These are phyloP conservation scores for Steatocranus sp. DNA, from an alignment of 2,797 vertebrate species.

Conservation along the genomic window DNA sequence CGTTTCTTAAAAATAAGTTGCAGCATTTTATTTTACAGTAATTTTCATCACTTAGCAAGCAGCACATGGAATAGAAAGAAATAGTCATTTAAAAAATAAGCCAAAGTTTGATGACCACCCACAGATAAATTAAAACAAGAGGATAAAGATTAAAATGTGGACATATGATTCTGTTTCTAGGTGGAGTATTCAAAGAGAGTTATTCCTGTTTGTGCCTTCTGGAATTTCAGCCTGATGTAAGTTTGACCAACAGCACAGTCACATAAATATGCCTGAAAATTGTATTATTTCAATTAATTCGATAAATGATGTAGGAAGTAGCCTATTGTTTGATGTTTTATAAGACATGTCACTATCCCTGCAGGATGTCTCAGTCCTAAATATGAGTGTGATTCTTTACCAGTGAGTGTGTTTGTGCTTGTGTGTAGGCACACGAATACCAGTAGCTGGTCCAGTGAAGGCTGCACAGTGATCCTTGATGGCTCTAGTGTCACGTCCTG, in stretches of 20 bases:
- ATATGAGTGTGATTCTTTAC: neutral
- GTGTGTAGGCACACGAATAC: constrained; percentile 40
- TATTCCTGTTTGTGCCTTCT: constrained; percentile 74
- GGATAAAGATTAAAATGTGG: neutral
- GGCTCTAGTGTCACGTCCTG: constrained; percentile 68
- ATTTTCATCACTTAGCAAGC: neutral
- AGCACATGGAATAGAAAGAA: neutral
- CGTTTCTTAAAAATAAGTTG: accelerated
- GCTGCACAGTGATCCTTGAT: constrained; percentile 63
- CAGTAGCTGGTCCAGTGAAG: constrained; percentile 74
- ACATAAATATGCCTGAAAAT: neutral
- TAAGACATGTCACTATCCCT: neutral
- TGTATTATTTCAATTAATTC: accelerated
- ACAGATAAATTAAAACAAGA: neutral
- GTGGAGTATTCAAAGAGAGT: constrained; percentile 50
- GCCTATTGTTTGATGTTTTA: neutral
- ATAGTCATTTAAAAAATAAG: neutral
- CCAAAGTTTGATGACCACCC: neutral
- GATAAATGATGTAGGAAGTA: neutral
- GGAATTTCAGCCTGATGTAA: constrained; percentile 78
- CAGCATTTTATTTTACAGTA: neutral
- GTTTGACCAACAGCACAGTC: constrained; percentile 36
- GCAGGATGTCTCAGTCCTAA: neutral
- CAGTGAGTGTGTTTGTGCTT: neutral
- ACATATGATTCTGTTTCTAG: constrained; percentile 58